phyloP scores from a whole-genome alignment of 2,888 invertebrate genomes.

The Vesta saturnalis region DNA sequence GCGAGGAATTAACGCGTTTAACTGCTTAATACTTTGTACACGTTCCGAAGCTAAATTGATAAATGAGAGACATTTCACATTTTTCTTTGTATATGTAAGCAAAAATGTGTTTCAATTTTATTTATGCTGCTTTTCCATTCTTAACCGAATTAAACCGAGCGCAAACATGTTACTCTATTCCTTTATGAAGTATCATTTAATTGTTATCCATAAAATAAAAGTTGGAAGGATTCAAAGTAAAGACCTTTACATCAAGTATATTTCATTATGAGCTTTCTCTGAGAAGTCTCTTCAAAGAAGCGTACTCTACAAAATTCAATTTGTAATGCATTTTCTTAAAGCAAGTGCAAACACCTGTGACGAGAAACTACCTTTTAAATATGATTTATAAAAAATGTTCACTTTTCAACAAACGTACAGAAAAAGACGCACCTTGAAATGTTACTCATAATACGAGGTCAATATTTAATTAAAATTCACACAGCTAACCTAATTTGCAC shows the following conservation, averaged over 20 bases:
- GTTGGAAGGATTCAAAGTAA: conserved; percentile 37
- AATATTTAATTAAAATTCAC: conserved; percentile 39
- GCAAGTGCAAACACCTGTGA: conserved; percentile 25
- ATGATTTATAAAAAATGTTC: background rate
- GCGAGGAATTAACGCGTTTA: conserved; percentile 30
- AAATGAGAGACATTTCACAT: conserved; percentile 24
- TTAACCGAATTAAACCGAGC: conserved; percentile 40
- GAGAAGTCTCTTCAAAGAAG: background rate
- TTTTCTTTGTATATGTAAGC: conserved; percentile 19
- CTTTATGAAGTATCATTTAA: conserved; percentile 41
- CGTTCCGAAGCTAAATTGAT: conserved; percentile 20
- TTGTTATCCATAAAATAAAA: conserved; percentile 42
- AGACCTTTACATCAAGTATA: conserved; percentile 26
- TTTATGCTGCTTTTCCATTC: conserved; percentile 31
- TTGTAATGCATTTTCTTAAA: conserved; percentile 12
- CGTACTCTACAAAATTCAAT: conserved; percentile 16
- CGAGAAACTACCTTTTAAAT: conserved; percentile 35
- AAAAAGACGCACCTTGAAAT: conserved; percentile 19
- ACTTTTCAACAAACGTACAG: background rate
- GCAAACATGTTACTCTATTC: conserved; percentile 38
- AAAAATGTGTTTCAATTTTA: conserved; percentile 17
- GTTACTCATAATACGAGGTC: conserved; percentile 33
- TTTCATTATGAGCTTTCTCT: conserved; percentile 17
- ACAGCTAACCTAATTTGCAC: conserved; percentile 38
- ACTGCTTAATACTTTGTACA: conserved; percentile 20